A percentile compares a stretch with the other conserved stretches of the same genome.
phyloP scores from a whole-genome alignment of 1,140 invertebrate genomes.

The Piezodorus guildinii region DNA sequence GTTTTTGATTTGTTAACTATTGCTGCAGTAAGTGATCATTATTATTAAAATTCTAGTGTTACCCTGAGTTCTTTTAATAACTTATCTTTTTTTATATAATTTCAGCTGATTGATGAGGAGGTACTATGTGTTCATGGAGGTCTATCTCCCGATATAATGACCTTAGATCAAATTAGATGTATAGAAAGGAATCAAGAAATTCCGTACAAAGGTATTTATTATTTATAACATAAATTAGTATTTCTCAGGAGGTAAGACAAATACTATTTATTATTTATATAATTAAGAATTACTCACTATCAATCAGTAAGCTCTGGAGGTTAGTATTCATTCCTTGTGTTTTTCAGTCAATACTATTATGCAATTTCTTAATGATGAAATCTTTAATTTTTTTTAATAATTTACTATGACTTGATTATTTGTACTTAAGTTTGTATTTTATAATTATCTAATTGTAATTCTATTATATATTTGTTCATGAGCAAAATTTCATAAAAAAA shows the following conservation, averaged over 20 bases:
- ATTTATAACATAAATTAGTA: neutral
- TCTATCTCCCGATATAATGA: constrained; percentile 80
- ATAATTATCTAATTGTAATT: no score
- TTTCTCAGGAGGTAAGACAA: neutral
- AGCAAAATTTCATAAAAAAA: no score
- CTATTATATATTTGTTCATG: no score
- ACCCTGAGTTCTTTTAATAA: neutral
- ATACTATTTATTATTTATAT: no score
- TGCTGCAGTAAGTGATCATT: constrained; percentile 69
- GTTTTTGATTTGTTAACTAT: constrained; percentile 96
- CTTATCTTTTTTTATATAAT: constrained; percentile 30
- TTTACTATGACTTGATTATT: no score
- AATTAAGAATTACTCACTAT: no score
- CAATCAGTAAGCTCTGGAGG: neutral
- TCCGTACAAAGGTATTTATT: constrained; percentile 72
- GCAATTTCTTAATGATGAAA: no score
- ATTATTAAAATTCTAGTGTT: neutral
- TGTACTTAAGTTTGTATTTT: no score
- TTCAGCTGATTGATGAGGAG: constrained; percentile 89
- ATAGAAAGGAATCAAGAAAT: constrained; percentile 96
- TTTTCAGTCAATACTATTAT: no score
- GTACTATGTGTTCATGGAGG: constrained; percentile 97
- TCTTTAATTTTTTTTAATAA: no score
- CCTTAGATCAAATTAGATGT: constrained; percentile 83
- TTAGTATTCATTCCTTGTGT: neutral